Conservation (phyloP, 2,113 vertebrate species). For the Hippocampus barbouri region DNA sequence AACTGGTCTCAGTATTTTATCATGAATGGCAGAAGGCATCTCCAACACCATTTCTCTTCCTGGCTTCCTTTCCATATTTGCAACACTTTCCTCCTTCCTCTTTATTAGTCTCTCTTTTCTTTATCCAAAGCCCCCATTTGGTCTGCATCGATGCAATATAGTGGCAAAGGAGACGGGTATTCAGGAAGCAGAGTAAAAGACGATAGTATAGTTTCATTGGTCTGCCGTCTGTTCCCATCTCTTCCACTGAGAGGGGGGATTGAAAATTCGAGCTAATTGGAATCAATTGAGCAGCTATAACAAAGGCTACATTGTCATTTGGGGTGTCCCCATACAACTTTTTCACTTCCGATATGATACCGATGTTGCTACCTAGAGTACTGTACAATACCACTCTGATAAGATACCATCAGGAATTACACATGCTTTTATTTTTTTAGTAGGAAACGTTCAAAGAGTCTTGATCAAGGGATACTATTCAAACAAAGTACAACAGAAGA, state of each 20-base stretch:
- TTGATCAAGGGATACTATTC: too few species aligned
- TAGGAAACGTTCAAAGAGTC: too few species aligned
- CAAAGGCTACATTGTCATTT: slow-evolving; percentile 15
- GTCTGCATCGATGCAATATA: slow-evolving; percentile 58
- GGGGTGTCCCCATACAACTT: too few species aligned
- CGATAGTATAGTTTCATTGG: slow-evolving; percentile 43
- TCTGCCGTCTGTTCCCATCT: slow-evolving; percentile 33
- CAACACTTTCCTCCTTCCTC: slow-evolving; percentile 21
- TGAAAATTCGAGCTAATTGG: slow-evolving; percentile 39
- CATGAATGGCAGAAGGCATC: slow-evolving; percentile 34
- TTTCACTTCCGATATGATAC: too few species aligned
- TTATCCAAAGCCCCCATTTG: slow-evolving; percentile 59
- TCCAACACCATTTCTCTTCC: slow-evolving; percentile 30
- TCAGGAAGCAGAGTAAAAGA: slow-evolving; percentile 45
- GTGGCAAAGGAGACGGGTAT: slow-evolving; percentile 29
- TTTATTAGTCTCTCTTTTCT: slow-evolving; percentile 52
- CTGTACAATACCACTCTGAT: too few species aligned
- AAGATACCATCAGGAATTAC: too few species aligned
- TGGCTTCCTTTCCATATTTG: slow-evolving; percentile 31
- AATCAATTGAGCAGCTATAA: slow-evolving; percentile 22
- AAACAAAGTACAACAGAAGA: too few species aligned
- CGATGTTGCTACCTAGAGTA: too few species aligned
- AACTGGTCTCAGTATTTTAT: slow-evolving; percentile 36
- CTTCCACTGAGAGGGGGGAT: slow-evolving; percentile 24
- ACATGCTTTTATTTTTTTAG: too few species aligned